Base-by-base conservation (phyloP, 35 echinoderm and acorn worm genomes). In the Anneissia japonica region DNA sequence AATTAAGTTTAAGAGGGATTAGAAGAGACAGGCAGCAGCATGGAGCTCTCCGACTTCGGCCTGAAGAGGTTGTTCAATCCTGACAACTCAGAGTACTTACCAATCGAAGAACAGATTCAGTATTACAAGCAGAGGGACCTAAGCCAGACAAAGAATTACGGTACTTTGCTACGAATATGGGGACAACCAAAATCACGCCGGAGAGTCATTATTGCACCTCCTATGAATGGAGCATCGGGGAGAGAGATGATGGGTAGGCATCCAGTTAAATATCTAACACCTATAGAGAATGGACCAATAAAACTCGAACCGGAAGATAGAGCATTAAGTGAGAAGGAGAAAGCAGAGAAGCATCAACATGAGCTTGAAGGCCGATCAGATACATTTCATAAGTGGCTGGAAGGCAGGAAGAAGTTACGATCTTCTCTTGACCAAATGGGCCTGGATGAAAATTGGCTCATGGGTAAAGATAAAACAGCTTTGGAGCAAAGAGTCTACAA, bases 91-190 rank as follows among this genome's bases (percentile, higher is more conserved):
- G 89, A 91, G 19, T 91, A 84, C 82, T 82, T 95, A 14, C 93
- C 93, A 17, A 91, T 95, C 38, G 85, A 91, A 55, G 93, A 95
- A 21, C 93, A 95, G 40, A 0, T 95, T 7, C 88, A 95, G 79
- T 77, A 84, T 34, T 95, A 95, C 86, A 95, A 91, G 35, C 40
- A 75, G 12, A 82, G 93, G 30, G 86, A 95, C 72, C 82, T 95
- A 31, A 40, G 81, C 28, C 88, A 88, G 81, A 88, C 79, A 31
- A 95, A 95, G 75, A 74, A 84, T 36, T 95, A 83, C 45, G 74
- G 81, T 17, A 91, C 89, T 12, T 81, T 86, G 6, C 79, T 36
- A 17, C 79, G 76, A 77, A 80, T 95, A 85, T 91, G 89, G 93
- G 93, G 89, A 1, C 39, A 40, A 6, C 55, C 81, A 38, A 87